phyloP scores from a whole-genome alignment of 2,797 vertebrate species.

The Craterocephalus amniculus region DNA sequence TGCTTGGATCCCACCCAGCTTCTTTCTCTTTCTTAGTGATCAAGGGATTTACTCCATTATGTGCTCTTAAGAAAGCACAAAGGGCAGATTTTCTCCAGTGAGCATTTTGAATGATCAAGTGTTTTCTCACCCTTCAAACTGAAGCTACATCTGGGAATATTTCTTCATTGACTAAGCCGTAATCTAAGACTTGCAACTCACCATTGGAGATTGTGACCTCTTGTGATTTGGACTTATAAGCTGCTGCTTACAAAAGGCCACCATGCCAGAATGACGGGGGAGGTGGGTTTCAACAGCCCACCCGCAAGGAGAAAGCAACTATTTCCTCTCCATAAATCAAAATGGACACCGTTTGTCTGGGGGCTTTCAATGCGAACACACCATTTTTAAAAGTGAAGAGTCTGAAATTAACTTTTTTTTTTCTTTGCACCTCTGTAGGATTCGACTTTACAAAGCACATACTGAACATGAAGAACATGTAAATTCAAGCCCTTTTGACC shows the following conservation, averaged over 20 bases:
- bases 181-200: conserved; percentile 69
- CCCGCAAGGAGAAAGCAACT: conserved; percentile 71
- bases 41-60: conserved; percentile 47
- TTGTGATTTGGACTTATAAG: conserved; percentile 66
- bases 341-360: conserved; percentile 74
- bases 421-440: not conserved
- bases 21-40: conserved; percentile 33
- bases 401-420: conserved; percentile 36
- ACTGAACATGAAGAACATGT: not conserved
- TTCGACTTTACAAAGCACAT: too few species aligned
- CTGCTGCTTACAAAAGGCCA: conserved; percentile 66
- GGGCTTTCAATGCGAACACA: conserved; percentile 60
- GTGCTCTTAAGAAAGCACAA: conserved; percentile 25
- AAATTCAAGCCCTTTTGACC: not conserved
- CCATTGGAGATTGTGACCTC: conserved; percentile 66
- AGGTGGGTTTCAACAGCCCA: conserved; percentile 70
- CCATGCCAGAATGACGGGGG: conserved; percentile 51
- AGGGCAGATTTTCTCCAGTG: conserved; percentile 33
- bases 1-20: conserved; percentile 38
- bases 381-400: conserved; percentile 53
- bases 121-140: conserved; percentile 50
- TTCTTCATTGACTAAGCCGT: conserved; percentile 61
- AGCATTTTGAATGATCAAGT: conserved; percentile 53
- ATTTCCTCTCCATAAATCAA: conserved; percentile 81
- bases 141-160: conserved; percentile 66